A percentile compares a stretch with the other conserved stretches of the same genome.
Evolutionary conservation across 2,888 invertebrate species (phyloP).

Genomic region (Chironomus tentans): DNA sequence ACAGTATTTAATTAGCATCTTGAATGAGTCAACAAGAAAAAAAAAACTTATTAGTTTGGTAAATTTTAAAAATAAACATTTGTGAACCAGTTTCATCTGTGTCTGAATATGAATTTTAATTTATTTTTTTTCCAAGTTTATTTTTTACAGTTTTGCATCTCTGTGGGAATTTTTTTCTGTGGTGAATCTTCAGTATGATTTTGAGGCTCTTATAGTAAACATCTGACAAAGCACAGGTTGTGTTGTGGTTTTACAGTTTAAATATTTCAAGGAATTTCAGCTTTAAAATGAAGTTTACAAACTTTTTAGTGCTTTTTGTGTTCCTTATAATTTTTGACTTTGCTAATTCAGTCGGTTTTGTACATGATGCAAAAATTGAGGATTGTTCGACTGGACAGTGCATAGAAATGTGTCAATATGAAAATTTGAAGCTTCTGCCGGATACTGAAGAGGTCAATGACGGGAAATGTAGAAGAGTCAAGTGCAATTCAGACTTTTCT

Average conservation of each 20-base stretch:
- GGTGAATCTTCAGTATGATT: not conserved
- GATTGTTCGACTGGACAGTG: not conserved
- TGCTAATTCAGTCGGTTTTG: not conserved
- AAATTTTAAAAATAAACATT: not conserved
- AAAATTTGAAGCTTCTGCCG: not conserved
- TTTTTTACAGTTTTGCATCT: not conserved
- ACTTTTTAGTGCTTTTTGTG: not conserved
- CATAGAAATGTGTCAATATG: not conserved
- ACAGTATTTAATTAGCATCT: too few relatives aligned
- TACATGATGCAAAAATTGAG: not conserved
- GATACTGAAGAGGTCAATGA: constrained; percentile 8
- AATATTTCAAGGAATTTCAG: not conserved
- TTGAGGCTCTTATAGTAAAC: not conserved
- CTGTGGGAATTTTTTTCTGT: too few relatives aligned
- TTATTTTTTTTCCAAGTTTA: not conserved
- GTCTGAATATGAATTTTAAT: not conserved
- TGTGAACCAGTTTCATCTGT: not conserved
- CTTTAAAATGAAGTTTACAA: not conserved
- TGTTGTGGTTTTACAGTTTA: not conserved
- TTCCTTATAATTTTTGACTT: not conserved
- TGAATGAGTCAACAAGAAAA: too few relatives aligned
- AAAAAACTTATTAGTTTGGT: too few relatives aligned
- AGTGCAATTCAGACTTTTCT: constrained; percentile 5
- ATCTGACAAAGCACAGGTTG: not conserved
- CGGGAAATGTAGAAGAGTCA: constrained; percentile 13